Conservation (phyloP, 2,888 invertebrate genomes). For the Corbicula japonica region DNA sequence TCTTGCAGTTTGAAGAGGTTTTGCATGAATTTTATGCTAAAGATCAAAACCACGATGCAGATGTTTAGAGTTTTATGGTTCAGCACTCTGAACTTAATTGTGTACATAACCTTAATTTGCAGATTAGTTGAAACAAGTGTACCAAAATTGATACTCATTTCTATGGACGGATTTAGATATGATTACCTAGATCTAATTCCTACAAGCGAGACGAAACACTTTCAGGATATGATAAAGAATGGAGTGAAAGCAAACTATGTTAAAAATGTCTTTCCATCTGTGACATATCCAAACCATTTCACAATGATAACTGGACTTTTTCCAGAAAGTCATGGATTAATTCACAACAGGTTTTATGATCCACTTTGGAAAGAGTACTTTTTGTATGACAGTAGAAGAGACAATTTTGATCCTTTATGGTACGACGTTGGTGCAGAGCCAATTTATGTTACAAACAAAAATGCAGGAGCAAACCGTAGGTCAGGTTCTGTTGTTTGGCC, state of each 20-base stretch:
- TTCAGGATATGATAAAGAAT: slow-evolving; percentile 88
- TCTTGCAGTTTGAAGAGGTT: too few species aligned
- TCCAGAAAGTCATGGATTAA: slow-evolving; percentile 90
- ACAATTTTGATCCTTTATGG: slow-evolving; percentile 87
- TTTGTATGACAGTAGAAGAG: slow-evolving; percentile 38
- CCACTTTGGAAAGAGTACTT: slow-evolving; percentile 80
- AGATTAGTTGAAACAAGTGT: too few species aligned
- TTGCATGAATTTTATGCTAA: too few species aligned
- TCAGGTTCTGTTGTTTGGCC: slow-evolving; percentile 92
- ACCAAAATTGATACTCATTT: slow-evolving; percentile 70
- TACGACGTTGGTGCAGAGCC: slow-evolving; percentile 84
- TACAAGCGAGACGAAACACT: slow-evolving; percentile 88
- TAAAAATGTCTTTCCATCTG: slow-evolving; percentile 87
- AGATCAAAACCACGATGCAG: too few species aligned
- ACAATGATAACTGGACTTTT: slow-evolving; percentile 89
- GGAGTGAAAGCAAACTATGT: slow-evolving; percentile 89
- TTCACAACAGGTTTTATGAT: slow-evolving; percentile 89
- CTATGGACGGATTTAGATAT: slow-evolving; percentile 90
- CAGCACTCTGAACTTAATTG: too few species aligned
- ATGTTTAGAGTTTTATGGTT: too few species aligned
- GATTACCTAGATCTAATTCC: slow-evolving; percentile 89
- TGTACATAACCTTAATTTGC: too few species aligned
- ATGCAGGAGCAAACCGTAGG: slow-evolving; percentile 88
- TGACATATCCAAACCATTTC: slow-evolving; percentile 92
- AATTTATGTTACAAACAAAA: slow-evolving; percentile 87